Conservation (phyloP, 2,113 vertebrate species). For the Toxostoma redivivum region DNA sequence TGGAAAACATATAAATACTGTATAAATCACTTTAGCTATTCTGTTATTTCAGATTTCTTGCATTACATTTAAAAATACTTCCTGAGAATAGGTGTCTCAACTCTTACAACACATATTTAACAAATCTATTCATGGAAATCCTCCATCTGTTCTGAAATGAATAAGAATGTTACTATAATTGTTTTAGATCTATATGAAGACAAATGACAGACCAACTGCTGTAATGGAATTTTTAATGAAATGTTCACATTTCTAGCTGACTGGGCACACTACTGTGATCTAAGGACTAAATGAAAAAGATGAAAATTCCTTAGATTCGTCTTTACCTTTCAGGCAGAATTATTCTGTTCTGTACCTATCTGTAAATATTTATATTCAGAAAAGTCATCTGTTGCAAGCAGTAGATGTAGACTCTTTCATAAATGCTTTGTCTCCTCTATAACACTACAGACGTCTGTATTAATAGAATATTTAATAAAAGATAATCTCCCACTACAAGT, state of each 20-base stretch:
- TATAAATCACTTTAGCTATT: too few species aligned
- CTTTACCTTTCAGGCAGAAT: neutral
- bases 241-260: neutral
- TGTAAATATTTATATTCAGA: neutral
- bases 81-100: neutral
- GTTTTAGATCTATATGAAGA: neutral
- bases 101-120: neutral
- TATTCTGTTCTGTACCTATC: neutral
- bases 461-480: neutral
- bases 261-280: neutral
- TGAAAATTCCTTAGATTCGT: neutral
- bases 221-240: conserved; percentile 46
- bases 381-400: neutral
- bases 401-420: neutral
- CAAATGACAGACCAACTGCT: neutral
- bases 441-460: neutral
- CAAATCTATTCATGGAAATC: neutral
- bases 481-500: neutral
- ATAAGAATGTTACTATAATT: neutral
- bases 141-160: neutral
- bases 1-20: neutral
- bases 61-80: neutral
- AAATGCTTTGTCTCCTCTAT: neutral
- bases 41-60: too few species aligned
- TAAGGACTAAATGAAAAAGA: neutral